phyloP scores from a whole-genome alignment of 2,797 vertebrate species.

The Acanthornis magna region DNA sequence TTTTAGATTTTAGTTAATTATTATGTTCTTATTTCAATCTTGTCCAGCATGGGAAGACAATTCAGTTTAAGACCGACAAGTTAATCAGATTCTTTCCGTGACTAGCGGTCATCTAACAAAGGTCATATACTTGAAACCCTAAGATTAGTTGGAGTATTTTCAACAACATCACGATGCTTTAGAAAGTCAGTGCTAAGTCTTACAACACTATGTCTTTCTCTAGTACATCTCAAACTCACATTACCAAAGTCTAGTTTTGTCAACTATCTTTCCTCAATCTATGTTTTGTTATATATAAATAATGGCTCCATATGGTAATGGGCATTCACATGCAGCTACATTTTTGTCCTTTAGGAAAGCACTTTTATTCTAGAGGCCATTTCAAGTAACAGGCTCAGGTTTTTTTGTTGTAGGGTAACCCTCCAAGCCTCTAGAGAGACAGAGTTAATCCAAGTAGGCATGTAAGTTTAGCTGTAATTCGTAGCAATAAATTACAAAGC shows the following conservation, averaged over 20 bases:
- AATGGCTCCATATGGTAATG: not conserved
- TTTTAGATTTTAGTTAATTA: not conserved
- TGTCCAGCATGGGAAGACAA: not conserved
- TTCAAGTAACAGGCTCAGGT: not conserved
- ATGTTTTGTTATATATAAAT: not conserved
- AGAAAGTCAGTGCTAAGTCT: not conserved
- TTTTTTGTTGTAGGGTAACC: not conserved
- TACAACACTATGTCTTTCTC: not conserved
- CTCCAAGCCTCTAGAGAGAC: not conserved
- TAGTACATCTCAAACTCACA: not conserved
- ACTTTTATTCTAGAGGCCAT: not conserved
- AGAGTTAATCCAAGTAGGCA: not conserved
- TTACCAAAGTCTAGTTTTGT: not conserved
- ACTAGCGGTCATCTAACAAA: not conserved
- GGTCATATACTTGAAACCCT: not conserved
- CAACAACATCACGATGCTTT: not conserved
- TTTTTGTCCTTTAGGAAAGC: not conserved
- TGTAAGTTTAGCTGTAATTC: not conserved
- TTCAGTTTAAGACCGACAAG: not conserved
- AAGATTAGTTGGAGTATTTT: not conserved
- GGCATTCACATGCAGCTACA: accelerated
- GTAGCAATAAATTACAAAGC: not conserved
- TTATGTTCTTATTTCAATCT: not conserved
- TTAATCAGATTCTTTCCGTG: not conserved
- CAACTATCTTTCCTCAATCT: not conserved